Evolutionary conservation across 2,888 invertebrate species (phyloP).

Genomic region (Nematopogon swammerdamellus): DNA sequence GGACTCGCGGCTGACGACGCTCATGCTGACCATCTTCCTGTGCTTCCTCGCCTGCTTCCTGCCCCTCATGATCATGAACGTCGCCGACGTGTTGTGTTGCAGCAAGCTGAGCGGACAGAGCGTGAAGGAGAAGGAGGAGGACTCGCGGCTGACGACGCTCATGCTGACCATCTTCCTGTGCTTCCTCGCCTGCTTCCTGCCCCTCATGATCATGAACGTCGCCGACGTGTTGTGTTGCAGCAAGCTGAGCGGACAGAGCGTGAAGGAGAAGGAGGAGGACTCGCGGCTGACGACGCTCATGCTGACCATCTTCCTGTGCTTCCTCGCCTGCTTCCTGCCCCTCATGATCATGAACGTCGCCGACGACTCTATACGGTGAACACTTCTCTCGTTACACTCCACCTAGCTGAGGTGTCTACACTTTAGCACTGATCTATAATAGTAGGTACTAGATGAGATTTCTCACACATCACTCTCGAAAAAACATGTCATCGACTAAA

Average conservation of each 20-base stretch:
- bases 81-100: slow-evolving; percentile 45
- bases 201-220: slow-evolving; percentile 85
- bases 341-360: slow-evolving; percentile 86
- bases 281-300: slow-evolving; percentile 79
- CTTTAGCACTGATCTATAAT: too few species aligned
- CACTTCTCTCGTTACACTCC: background rate
- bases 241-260: slow-evolving; percentile 46
- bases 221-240: slow-evolving; percentile 46
- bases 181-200: slow-evolving; percentile 83
- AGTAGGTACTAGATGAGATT: too few species aligned
- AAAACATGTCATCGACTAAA: too few species aligned
- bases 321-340: slow-evolving; percentile 82
- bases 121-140: slow-evolving; percentile 60
- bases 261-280: slow-evolving; percentile 64
- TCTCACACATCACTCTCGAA: too few species aligned
- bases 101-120: slow-evolving; percentile 41
- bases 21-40: slow-evolving; percentile 85
- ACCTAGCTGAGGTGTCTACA: too few species aligned
- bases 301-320: slow-evolving; percentile 84
- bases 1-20: slow-evolving; percentile 75
- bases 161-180: slow-evolving; percentile 87
- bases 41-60: slow-evolving; percentile 85
- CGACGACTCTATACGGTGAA: slow-evolving; percentile 63
- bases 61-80: slow-evolving; percentile 86
- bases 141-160: slow-evolving; percentile 79